Percentiles rank a stretch among this genome's conserved stretches.
These are phyloP conservation scores for Lagocephalus sceleratus DNA, from an alignment of 2,797 vertebrate genomes.

Conservation along the genomic window DNA sequence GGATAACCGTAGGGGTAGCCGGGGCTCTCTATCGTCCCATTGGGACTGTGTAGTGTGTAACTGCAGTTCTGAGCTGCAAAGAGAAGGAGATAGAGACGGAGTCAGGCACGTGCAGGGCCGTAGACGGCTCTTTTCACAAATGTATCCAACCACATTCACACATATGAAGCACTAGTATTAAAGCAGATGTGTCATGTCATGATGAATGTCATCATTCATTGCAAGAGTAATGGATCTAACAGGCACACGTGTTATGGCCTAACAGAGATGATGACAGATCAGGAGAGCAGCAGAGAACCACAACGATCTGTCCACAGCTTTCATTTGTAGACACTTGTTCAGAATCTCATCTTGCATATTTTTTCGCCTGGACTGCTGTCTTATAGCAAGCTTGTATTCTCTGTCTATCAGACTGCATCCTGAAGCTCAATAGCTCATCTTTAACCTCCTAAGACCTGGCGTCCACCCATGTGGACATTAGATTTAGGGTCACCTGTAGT, in stretches of 20 bases:
- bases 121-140: conserved; percentile 31
- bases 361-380: conserved; percentile 44
- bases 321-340: conserved; percentile 25
- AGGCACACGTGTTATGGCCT: conserved; percentile 37
- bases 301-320: not conserved
- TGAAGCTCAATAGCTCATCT: conserved; percentile 52
- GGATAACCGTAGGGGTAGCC: conserved; percentile 98
- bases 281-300: conserved; percentile 4
- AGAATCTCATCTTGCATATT: too few relatives aligned
- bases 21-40: conserved; percentile 95
- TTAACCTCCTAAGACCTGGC: too few relatives aligned
- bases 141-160: conserved; percentile 30
- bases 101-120: conserved; percentile 14
- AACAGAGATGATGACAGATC: conserved; percentile 24
- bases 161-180: conserved; percentile 48
- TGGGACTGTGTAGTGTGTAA: conserved; percentile 87
- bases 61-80: conserved; percentile 94
- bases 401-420: not conserved
- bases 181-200: conserved; percentile 35
- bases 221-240: conserved; percentile 41
- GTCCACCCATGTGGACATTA: too few relatives aligned
- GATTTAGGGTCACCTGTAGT: too few relatives aligned
- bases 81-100: conserved; percentile 39
- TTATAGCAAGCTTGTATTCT: conserved; percentile 23
- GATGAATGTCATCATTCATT: conserved; percentile 40